Evolutionary conservation across 2,113 vertebrate species (phyloP).

Genomic region (Ploceus nigricollis): DNA sequence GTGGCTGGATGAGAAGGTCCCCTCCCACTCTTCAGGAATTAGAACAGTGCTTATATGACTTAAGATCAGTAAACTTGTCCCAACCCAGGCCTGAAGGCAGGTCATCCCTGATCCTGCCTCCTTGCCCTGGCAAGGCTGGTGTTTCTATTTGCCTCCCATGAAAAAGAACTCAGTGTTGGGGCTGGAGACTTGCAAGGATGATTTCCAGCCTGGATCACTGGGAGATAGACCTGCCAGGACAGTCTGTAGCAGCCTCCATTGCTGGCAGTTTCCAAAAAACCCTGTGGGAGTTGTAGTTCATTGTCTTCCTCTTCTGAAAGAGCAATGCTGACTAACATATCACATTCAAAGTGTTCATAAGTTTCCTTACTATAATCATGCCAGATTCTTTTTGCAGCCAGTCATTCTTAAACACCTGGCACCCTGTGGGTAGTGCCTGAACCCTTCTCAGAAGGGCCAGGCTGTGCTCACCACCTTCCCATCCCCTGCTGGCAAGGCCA

Average conservation of each 20-base stretch:
- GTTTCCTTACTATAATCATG: neutral
- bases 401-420: neutral
- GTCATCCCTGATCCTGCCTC: neutral
- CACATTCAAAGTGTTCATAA: neutral
- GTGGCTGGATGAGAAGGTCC: neutral
- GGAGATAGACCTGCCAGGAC: neutral
- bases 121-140: neutral
- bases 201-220: neutral
- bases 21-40: neutral
- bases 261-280: neutral
- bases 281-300: neutral
- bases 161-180: neutral
- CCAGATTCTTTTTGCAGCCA: neutral
- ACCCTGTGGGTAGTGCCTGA: rapidly evolving
- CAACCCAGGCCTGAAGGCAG: neutral
- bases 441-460: neutral
- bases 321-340: neutral
- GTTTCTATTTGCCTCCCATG: neutral
- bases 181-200: neutral
- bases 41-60: neutral
- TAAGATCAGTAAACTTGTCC: neutral
- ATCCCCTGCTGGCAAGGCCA: neutral
- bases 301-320: neutral
- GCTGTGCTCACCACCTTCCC: neutral
- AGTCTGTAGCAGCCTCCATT: neutral